Conservation (phyloP, 2,113 vertebrate genomes). For the Sterrhoptilus dennistouni region DNA sequence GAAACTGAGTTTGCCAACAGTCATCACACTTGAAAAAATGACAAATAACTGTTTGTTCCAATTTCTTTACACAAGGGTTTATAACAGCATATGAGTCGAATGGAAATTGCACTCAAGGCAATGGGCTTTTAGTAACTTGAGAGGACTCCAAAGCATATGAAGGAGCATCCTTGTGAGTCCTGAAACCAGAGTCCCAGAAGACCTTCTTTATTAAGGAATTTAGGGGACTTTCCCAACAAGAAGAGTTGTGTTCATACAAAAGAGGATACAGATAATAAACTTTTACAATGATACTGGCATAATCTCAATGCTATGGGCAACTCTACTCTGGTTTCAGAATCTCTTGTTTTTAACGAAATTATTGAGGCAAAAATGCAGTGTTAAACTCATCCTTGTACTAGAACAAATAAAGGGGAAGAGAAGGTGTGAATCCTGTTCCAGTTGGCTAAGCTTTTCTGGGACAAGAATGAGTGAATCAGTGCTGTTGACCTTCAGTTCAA, state of each 20-base stretch:
- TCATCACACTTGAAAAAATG: background rate
- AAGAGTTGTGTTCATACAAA: background rate
- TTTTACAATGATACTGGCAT: background rate
- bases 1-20: background rate
- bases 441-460: background rate
- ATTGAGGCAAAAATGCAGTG: background rate
- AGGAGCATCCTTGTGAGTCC: background rate
- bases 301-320: background rate
- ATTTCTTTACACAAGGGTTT: background rate
- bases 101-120: background rate
- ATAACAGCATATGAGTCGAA: background rate
- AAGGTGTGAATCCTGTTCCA: background rate
- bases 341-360: background rate
- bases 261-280: background rate
- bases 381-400: background rate
- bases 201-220: background rate
- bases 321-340: background rate
- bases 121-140: background rate
- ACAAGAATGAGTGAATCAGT: background rate
- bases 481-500: background rate
- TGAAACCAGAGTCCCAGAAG: background rate
- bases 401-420: background rate
- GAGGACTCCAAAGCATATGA: fast-evolving
- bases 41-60: background rate
- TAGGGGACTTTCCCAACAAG: background rate